phyloP scores from a whole-genome alignment of 1,140 invertebrate species.

The Neodiprion fabricii region DNA sequence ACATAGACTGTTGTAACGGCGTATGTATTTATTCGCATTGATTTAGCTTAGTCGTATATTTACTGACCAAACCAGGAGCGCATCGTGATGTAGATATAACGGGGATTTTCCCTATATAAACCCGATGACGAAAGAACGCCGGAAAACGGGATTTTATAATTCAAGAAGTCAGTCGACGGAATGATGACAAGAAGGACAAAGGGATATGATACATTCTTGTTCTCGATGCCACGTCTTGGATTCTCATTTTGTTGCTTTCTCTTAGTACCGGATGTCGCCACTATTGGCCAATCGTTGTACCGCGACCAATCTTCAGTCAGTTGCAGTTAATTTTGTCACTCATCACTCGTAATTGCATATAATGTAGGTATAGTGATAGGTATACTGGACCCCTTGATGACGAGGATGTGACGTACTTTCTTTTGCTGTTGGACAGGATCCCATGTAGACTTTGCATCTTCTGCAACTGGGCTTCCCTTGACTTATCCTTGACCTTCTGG shows the following conservation, averaged over 20 bases:
- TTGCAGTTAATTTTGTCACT: background rate
- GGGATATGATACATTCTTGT: background rate
- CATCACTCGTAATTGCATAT: background rate
- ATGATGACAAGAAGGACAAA: background rate
- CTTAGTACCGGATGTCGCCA: background rate
- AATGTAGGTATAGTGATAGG: background rate
- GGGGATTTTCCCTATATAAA: too few species aligned
- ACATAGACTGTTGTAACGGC: too few species aligned
- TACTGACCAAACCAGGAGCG: too few species aligned
- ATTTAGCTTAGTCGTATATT: too few species aligned
- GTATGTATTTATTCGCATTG: too few species aligned
- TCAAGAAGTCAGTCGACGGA: too few species aligned
- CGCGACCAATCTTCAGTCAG: background rate
- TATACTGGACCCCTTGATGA: background rate
- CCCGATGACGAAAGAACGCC: too few species aligned
- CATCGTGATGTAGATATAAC: too few species aligned
- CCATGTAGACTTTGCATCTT: constrained; percentile 69
- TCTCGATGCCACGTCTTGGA: background rate
- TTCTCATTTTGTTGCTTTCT: background rate
- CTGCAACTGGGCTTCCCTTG: constrained; percentile 64
- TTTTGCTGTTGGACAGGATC: constrained; percentile 66
- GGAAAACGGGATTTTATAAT: too few species aligned
- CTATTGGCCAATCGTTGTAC: background rate
- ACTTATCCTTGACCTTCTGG: constrained; percentile 61
- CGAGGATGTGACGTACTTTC: constrained; percentile 59